Base-by-base conservation (phyloP, 2,797 vertebrate species). In the Hephaestus fuliginosus region DNA sequence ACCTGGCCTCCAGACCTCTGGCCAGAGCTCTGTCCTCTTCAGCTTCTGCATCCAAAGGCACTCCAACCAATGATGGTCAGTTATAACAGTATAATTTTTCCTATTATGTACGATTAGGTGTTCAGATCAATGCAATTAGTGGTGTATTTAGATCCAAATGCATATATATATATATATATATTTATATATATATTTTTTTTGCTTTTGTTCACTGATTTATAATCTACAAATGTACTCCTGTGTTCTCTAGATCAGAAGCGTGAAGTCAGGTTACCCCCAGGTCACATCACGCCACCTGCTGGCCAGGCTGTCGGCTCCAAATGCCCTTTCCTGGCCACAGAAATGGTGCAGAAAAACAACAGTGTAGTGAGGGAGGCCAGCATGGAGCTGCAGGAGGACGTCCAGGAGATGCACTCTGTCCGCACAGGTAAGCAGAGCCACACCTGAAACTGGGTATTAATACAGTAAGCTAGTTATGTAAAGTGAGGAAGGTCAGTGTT, bases 271-370 rank as follows among this genome's bases (percentile, higher is more conserved):
- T 81, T 82, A 41, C 94, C 94, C 0, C 36, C 80, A 4, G 95
- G 92, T 56, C 95, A 96, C 70, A 86, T 87, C 0, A 18, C 20
- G 1, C 76, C 91, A n/a, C 80, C 92, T 52, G 63, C 81, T 6
- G 91, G 86, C 75, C 96, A 95, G 78, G 74, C 84, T 1, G 76
- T 89, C 0, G 92, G 95, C 4, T 97, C 96, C 65, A 98, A 96
- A 46, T 99, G 97, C 84, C 97, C 97, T 0, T 99, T 99, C 85
- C 93, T 99, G 89, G 97, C 97, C 1, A 96, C 96, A 22, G 96
- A 98, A 88, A 96, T 98, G 96, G 96, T 87, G 65, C 96, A 97
- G 85, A 92, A 91, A n/a, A 95, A 93, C 80, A 97, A 95, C 88
- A 94, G 75, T 0, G 96, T 98, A 30, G 96, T 98, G 70, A 91